Conservation (phyloP, 2,113 vertebrate species). For the Furnarius figulus region DNA sequence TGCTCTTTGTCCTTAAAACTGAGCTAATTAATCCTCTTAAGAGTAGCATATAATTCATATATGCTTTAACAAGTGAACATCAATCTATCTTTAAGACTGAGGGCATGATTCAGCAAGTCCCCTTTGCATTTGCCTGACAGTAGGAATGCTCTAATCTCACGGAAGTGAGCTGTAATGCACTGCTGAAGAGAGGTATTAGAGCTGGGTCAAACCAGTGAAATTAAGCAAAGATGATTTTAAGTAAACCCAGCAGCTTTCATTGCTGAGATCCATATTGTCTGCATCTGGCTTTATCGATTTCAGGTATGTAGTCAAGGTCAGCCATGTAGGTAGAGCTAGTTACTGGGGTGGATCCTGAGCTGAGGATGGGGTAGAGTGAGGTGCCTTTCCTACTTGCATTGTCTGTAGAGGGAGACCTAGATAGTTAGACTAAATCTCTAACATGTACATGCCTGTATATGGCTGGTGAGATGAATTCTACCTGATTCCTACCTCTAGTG, state of each 20-base stretch:
- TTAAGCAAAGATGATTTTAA: neutral
- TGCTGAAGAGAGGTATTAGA: fast-evolving
- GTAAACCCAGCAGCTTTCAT: neutral
- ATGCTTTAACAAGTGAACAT: neutral
- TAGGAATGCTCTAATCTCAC: neutral
- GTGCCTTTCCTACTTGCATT: neutral
- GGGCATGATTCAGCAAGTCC: conserved; percentile 9
- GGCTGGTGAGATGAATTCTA: neutral
- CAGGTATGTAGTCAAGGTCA: neutral
- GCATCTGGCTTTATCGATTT: neutral
- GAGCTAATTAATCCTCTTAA: neutral
- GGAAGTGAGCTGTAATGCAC: neutral
- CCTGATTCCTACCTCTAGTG: neutral
- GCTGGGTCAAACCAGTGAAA: neutral
- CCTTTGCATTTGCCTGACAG: neutral
- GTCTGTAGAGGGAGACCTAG: neutral
- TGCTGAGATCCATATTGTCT: neutral
- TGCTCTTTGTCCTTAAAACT: neutral
- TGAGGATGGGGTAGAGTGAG: neutral
- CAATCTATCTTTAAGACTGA: neutral
- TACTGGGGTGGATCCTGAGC: neutral
- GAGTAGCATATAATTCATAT: neutral
- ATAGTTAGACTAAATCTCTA: neutral
- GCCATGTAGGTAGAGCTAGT: neutral
- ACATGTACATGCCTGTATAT: neutral